Evolutionary conservation across 2,797 vertebrate genomes (phyloP).

Genomic region (Eulemur coronatus): DNA sequence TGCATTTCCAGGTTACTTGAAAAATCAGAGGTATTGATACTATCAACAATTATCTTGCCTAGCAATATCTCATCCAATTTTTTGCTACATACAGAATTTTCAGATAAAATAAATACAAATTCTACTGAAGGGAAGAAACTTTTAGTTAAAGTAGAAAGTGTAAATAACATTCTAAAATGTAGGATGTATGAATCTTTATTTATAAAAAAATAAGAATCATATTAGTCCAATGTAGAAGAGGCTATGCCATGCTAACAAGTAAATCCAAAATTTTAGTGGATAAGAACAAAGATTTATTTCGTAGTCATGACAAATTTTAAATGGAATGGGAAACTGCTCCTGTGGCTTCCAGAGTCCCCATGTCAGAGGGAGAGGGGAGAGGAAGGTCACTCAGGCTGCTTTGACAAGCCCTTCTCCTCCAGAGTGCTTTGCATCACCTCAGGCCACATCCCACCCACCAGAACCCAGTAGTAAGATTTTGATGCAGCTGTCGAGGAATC

Average conservation of each 20-base stretch:
- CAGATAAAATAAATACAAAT: not conserved
- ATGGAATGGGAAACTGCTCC: not conserved
- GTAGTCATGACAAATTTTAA: not conserved
- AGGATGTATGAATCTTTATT: not conserved
- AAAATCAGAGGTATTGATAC: not conserved
- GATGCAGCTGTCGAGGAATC: not conserved
- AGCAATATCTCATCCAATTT: not conserved
- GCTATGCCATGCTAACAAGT: not conserved
- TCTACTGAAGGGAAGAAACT: not conserved
- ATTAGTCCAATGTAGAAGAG: not conserved
- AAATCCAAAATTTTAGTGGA: not conserved
- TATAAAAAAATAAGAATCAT: not conserved
- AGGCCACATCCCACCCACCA: not conserved
- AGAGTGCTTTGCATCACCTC: not conserved
- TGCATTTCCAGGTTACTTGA: not conserved
- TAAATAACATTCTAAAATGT: not conserved
- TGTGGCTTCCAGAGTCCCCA: not conserved
- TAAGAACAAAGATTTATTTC: not conserved
- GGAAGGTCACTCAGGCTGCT: not conserved
- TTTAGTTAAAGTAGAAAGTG: not conserved
- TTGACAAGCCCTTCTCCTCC: not conserved
- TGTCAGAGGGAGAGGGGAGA: not conserved
- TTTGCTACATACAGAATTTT: not conserved
- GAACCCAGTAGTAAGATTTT: not conserved
- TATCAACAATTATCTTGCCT: not conserved